A percentile compares a stretch with the other conserved stretches of the same genome.
These are phyloP conservation scores for Entomobrya proxima DNA, from an alignment of 2,888 invertebrate genomes.

Conservation along the genomic window DNA sequence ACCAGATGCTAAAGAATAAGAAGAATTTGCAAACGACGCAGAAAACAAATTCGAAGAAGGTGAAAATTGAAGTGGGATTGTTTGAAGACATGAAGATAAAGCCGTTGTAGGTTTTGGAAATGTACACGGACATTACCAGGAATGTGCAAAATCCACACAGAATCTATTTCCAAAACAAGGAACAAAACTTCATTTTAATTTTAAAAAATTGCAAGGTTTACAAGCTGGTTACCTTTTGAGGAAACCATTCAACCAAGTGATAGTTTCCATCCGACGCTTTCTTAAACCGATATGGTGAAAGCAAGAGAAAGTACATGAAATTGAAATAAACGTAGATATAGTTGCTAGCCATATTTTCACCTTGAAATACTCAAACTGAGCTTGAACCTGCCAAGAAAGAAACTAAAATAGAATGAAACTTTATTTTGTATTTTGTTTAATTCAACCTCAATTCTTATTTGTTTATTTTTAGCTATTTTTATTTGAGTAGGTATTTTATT, in stretches of 20 bases:
- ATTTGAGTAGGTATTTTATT: too few relatives aligned
- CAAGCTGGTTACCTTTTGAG: slow-evolving; percentile 10
- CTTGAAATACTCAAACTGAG: too few relatives aligned
- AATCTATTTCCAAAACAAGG: neutral
- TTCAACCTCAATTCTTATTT: too few relatives aligned
- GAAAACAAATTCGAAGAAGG: neutral
- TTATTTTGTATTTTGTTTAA: too few relatives aligned
- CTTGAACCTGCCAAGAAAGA: too few relatives aligned
- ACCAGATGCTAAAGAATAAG: neutral
- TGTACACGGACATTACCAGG: neutral
- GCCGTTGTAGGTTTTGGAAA: neutral
- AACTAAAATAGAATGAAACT: too few relatives aligned
- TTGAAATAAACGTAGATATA: slow-evolving; percentile 28
- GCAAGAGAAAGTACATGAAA: slow-evolving; percentile 30
- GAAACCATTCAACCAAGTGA: slow-evolving; percentile 2
- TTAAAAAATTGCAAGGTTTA: neutral
- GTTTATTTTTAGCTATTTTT: too few relatives aligned
- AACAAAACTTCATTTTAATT: neutral
- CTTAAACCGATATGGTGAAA: slow-evolving; percentile 28
- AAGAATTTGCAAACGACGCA: neutral
- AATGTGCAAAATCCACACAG: slow-evolving; percentile 3
- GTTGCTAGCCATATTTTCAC: too few relatives aligned
- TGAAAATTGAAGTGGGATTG: neutral
- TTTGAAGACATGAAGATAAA: neutral
- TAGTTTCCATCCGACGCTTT: neutral